Evolutionary conservation across 2,888 invertebrate genomes (phyloP), one percentile per base, ranked within the genome.

Genomic region (Drosophila silvestris): DNA sequence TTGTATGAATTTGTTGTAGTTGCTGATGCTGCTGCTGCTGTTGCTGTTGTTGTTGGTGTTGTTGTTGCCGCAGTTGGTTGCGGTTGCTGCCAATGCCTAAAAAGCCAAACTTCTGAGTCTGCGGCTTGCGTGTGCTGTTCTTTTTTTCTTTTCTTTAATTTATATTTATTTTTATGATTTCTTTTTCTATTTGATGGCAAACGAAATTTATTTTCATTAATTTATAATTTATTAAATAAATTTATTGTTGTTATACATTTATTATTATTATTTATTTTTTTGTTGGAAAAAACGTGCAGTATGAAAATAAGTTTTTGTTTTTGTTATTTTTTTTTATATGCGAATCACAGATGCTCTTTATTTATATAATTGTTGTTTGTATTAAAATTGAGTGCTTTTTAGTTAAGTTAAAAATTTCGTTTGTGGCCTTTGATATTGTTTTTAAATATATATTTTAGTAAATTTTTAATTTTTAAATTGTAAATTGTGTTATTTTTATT

Each of bases 261-360:
- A 10, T 16, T 35, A 35, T 56, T 35, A 22, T 47, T 44, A n/a
- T 22, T 22, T 16, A 52, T 68, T 79, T 62, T 74, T 62, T 52
- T 77, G 77, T 16, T 41, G 72, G 65, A 82, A 81, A 86, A 88
- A 86, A 70, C 75, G 91, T 92, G 91, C 91, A 85, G 82, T 92
- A 88, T 85, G 91, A 91, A 91, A 92, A 91, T 90, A 91, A 86
- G 52, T 82, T 57, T 41, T 72, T 63, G 16, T 52, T 78, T 75
- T 83, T 66, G 44, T 68, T 75, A 57, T 77, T 66, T 60, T 77
- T 77, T 74, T 81, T 81, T 75, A 78, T 83, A 82, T 66, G 77
- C 85, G 78, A 92, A 91, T 91, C 91, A 91, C 91, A 91, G 91
- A 91, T 92, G 86, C 83, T 74, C 79, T 76, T 79, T 62, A 61